Evolutionary conservation across 2,888 invertebrate species (phyloP).

Genomic region (Melipona beecheii): DNA sequence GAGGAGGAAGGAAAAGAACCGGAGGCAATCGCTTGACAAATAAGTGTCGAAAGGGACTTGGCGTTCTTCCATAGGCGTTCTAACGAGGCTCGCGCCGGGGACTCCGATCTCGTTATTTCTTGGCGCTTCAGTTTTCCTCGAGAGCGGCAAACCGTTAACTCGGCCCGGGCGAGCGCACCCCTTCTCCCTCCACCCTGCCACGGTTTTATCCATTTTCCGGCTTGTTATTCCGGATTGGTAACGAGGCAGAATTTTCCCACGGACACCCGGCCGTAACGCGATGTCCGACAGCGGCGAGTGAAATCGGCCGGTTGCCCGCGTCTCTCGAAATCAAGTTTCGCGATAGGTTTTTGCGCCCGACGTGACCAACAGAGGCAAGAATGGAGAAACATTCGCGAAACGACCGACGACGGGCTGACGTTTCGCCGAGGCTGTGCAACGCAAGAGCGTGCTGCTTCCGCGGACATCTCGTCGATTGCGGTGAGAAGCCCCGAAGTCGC

Average conservation of each 20-base stretch:
- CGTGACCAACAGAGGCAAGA: constrained; percentile 21
- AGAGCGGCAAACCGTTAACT: constrained; percentile 1
- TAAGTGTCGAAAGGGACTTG: constrained; percentile 62
- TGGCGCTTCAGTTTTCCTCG: constrained; percentile 53
- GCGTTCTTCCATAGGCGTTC: constrained; percentile 61
- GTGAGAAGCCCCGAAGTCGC: constrained; percentile 33
- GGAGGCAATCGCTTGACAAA: constrained; percentile 48
- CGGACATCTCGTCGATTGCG: constrained; percentile 53
- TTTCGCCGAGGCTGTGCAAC: constrained; percentile 14
- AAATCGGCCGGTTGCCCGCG: constrained; percentile 20
- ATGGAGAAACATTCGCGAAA: constrained; percentile 30
- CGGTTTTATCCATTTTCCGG: constrained; percentile 46
- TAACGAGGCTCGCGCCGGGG: constrained; percentile 61
- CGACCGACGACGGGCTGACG: constrained; percentile 35
- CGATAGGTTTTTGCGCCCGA: constrained; percentile 1
- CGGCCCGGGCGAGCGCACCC: too few species aligned
- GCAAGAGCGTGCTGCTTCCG: constrained; percentile 12
- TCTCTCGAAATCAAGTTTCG: constrained; percentile 40
- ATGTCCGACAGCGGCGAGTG: constrained; percentile 31
- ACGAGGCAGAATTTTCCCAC: constrained; percentile 46
- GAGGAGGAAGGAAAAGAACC: neutral
- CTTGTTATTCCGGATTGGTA: constrained; percentile 55
- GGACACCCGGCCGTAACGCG: constrained; percentile 12
- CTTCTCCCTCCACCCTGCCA: neutral
- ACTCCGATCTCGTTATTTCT: constrained; percentile 66